Evolutionary conservation across 2,113 vertebrate genomes (phyloP), one percentile per base, ranked within the genome.

Genomic region (Hydrochoerus hydrochaeris): DNA sequence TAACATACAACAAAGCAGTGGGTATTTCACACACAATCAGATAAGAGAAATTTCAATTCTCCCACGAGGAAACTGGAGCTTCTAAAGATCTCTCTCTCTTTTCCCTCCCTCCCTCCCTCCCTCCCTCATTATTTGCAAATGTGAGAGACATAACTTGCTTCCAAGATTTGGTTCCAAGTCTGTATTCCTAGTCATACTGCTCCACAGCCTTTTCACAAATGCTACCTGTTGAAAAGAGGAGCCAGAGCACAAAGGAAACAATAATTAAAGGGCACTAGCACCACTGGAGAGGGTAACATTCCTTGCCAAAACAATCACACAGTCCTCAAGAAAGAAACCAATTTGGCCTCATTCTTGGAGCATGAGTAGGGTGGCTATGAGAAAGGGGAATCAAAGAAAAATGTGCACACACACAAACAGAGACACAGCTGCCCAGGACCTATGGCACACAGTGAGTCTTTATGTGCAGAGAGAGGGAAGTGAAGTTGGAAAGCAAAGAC

Each of bases 331-430:
- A 54, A 77, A 52, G 52, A 16, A 86, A 89, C 20, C 26, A 32
- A 11, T 4, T 41, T n/a, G n/a, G 3, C 52, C 7, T 84, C 4
- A 0, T 49, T 8, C 75, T 73, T 65, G 19, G 26, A 92, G 57
- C 22, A 19, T 28, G 30, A 81, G 30, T 12, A 60, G 46, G 12
- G 62, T 26, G 12, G 69, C 44, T 11, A 19, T 2, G 5, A 60
- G 22, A 19, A 41, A 62, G 26, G 41, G 17, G 32, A 17, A 38
- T 22, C 1, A 0, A 57, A 83, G 19, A 20, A 58, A 22, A 24
- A 9, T 12, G 17, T 0, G 9, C 20, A 60, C n/a, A 52, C 35
- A 52, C 4, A 2, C 0, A 0, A 17, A 77, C 30, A 52, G 22
- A 46, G 14, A 67, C 58, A 69, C 14, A n/a, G 54, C 6, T 8